Evolutionary conservation across 2,113 vertebrate species (phyloP), one percentile per base, ranked within the genome.

Genomic region (Brachionichthys hirsutus): DNA sequence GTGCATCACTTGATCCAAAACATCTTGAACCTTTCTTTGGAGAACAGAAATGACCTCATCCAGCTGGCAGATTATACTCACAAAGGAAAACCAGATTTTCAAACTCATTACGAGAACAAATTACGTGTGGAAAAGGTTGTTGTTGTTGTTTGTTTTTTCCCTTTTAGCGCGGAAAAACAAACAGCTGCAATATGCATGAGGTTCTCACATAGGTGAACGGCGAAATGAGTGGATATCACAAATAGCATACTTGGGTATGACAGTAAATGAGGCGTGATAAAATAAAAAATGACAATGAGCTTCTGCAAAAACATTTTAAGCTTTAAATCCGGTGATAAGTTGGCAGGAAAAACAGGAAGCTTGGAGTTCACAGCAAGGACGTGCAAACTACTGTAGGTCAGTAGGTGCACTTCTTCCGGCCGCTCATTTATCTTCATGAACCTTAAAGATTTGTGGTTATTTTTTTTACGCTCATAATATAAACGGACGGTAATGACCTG

Each of bases 381-480:
- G 90, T 67, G 70, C 47, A 92, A 91, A 91, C 90, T 93, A 93
- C 91, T 92, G 92, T 91, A 92, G 91, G 90, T 91, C 90, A 92
- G 77, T 85, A 90, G 82, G 89, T 85, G 82, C 81, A 71, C 83
- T 91, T 89, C 74, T 82, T 76, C 76, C 82, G 71, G 65, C 84
- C 85, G 70, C 62, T 63, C 74, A 78, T 88, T 88, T 58, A 84
- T 94, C 91, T 83, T 77, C 64, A 82, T 80, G 74, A 89, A 90
- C 78, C 60, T 62, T 70, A 62, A 77, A 66, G 57, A 75, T 80
- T 57, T 75, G 40, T 67, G 82, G 75, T 86, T 74, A 84, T 92
- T 91, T 91, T 91, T 93, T 91, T 93, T 92, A 87, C 73, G 66
- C 59, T 86, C 80, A 67, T 89, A 92, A 92, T 92, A 92, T 88